Percentiles rank a stretch among this genome's conserved stretches.
Conservation (phyloP, 1,140 invertebrate species). For the Micrasema minimum region DNA sequence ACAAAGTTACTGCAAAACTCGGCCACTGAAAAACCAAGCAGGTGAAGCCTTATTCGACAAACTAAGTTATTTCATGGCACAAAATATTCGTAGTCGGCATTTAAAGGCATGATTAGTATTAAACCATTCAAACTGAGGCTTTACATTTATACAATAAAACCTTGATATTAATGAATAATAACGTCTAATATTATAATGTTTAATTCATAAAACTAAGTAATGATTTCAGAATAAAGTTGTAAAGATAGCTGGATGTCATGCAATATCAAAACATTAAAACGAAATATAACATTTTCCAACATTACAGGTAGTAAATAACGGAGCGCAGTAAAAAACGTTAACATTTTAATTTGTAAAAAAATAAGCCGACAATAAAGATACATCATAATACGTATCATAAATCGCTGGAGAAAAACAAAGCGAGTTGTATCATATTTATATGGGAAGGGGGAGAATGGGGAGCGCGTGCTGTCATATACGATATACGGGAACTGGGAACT, state of each 20-base stretch:
- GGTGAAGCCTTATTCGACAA: too few species aligned
- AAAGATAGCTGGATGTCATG: conserved; percentile 24
- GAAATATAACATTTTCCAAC: background rate
- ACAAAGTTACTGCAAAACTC: too few species aligned
- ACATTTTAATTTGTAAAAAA: conserved; percentile 30
- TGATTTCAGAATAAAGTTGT: conserved; percentile 22
- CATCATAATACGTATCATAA: conserved; percentile 27
- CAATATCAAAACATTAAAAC: conserved; percentile 6
- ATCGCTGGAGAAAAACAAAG: conserved; percentile 27
- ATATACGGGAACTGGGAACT: background rate
- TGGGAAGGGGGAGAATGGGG: background rate
- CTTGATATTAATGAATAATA: too few species aligned
- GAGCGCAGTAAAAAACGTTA: background rate
- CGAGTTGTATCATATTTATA: conserved; percentile 12
- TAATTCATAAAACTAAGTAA: too few species aligned
- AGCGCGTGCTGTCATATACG: conserved; percentile 19
- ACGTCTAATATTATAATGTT: too few species aligned
- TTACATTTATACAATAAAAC: too few species aligned
- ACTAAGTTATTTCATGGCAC: too few species aligned
- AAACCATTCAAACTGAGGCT: too few species aligned
- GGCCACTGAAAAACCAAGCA: too few species aligned
- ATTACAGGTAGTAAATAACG: too few species aligned
- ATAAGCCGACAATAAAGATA: conserved; percentile 13
- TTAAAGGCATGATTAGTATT: too few species aligned
- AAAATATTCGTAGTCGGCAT: too few species aligned